phyloP scores from a whole-genome alignment of 23 tunicate species.

The Oikopleura dioica region DNA sequence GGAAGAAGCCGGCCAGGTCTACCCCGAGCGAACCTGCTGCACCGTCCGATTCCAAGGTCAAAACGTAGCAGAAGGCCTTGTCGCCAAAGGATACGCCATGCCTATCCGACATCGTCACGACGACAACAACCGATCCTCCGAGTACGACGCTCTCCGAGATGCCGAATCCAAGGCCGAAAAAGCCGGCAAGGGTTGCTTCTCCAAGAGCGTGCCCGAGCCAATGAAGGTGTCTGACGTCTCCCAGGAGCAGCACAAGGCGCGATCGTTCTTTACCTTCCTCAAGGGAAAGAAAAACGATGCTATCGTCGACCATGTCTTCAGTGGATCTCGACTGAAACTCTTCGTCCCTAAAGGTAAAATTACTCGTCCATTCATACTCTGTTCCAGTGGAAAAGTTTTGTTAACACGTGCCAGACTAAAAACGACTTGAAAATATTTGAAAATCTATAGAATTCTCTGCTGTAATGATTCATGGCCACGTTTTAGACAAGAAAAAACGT shows the following conservation, averaged over 20 bases:
- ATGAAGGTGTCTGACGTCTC: slow-evolving; percentile 63
- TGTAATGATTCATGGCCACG: no score
- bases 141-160: slow-evolving; percentile 53
- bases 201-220: slow-evolving; percentile 57
- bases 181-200: slow-evolving; percentile 52
- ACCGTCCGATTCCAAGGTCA: slow-evolving; percentile 21
- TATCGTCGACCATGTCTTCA: slow-evolving; percentile 81
- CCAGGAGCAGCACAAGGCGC: slow-evolving; percentile 48
- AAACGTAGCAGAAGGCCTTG: slow-evolving; percentile 85
- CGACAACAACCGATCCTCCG: slow-evolving; percentile 53
- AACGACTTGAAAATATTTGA: no score
- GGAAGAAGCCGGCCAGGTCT: slow-evolving; percentile 26
- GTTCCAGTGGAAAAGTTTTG: no score
- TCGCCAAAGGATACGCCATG: slow-evolving; percentile 70
- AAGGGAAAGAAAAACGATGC: slow-evolving; percentile 46
- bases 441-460: no score
- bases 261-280: slow-evolving; percentile 51
- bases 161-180: slow-evolving; percentile 81
- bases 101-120: slow-evolving; percentile 80
- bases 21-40: slow-evolving; percentile 69
- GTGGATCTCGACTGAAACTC: slow-evolving; percentile 72
- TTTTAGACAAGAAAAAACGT: no score
- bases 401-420: no score
- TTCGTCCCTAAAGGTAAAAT: slow-evolving; percentile 58
- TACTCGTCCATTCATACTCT: no score